Evolutionary conservation across 2,113 vertebrate species (phyloP).

Genomic region (Lates calcarifer): DNA sequence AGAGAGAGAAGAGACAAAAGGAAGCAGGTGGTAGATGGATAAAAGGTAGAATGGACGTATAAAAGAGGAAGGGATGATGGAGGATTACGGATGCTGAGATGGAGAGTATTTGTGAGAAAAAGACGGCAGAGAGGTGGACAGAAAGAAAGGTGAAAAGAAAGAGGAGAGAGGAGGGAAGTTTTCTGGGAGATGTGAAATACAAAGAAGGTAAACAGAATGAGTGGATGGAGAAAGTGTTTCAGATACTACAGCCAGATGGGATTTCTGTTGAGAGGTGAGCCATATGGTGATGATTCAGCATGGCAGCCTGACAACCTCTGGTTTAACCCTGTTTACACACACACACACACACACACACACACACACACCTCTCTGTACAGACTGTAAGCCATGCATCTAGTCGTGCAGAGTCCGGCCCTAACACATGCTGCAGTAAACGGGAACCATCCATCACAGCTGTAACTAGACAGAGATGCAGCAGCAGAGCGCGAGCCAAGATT

Average conservation of each 20-base stretch:
- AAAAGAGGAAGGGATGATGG: neutral
- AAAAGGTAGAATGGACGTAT: neutral
- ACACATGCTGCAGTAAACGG: slow-evolving; percentile 55
- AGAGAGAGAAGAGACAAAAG: neutral
- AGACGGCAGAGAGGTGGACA: neutral
- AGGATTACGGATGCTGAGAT: neutral
- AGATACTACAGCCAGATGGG: slow-evolving; percentile 50
- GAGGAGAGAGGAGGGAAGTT: neutral
- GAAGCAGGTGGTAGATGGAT: neutral
- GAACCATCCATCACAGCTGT: slow-evolving; percentile 58
- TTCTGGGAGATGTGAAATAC: neutral
- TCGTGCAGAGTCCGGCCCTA: slow-evolving; percentile 8
- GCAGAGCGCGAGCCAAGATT: slow-evolving; percentile 13
- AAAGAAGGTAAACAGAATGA: neutral
- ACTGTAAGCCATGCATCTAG: slow-evolving; percentile 26
- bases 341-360: slow-evolving; percentile 13
- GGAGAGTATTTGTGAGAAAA: neutral
- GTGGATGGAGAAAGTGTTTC: neutral
- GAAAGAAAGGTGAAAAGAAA: slow-evolving; percentile 7
- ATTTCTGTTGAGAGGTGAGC: slow-evolving; percentile 38
- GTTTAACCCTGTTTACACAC: slow-evolving; percentile 35
- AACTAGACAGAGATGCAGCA: slow-evolving; percentile 47
- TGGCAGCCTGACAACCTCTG: slow-evolving; percentile 46
- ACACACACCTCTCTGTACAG: neutral
- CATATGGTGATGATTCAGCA: slow-evolving; percentile 64